Base-by-base conservation (phyloP, 2,888 invertebrate species). In the Zygaena filipendulae region DNA sequence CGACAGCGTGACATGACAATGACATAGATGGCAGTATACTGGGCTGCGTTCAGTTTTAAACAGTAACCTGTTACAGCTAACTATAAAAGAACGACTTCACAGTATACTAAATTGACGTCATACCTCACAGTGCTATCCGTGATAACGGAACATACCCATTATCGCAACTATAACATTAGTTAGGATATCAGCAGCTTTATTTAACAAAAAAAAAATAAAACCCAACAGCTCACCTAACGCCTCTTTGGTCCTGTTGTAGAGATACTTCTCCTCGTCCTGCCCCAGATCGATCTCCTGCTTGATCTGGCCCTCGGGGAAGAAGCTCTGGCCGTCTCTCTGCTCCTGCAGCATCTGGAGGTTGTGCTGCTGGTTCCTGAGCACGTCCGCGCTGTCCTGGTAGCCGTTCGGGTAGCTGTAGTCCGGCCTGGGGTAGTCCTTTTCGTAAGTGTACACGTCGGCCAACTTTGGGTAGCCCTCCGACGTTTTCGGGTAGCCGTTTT, bases 301-400 rank as follows among this genome's bases (percentile, higher is more conserved):
- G 47, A 79, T 77, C 29, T 66, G 66, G 11, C 51, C 66, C 18
- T 74, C 77, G 23, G 62, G 66, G 29, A 72, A 75, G 19, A 72
- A 72, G 13, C 62, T 68, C 45, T 70, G 72, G 18, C 60, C 68
- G 19, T 71, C 75, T 0, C 45, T 60, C 16, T 64, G 68, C 3
- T 72, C 64, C 3, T 75, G 77, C 0, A 75, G 20, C 16, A 74
- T 49, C 13, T 71, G 70, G 0, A 75, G 18, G 22, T 75, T 74
- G 21, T 75, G 72, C 23, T 75, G 75, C 8, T 75, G 77, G 18
- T 61, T 71, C 21, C 69, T 47, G 2, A 75, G 31, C 8, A 68
- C 18, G 2, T 72, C 75, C 0, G 56, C 70, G 3, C 61, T 62
- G 19, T 71, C 71, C 1, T 47, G 33, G 26, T 62, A 61, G 0